Evolutionary conservation across 2,888 invertebrate genomes (phyloP), one percentile per base, ranked within the genome.

Genomic region (Sepiola atlantica): DNA sequence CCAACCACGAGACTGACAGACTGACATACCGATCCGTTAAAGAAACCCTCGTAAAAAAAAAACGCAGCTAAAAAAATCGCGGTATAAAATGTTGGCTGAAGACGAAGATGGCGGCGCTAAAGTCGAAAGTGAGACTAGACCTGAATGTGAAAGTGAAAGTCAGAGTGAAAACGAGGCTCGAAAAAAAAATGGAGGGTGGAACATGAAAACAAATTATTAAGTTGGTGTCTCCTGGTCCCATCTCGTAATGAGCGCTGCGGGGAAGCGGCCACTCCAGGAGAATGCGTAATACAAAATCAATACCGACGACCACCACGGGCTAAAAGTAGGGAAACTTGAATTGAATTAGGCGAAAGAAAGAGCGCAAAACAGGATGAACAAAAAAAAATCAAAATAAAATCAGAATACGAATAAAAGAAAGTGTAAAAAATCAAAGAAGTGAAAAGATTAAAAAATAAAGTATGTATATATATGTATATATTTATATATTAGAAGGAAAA

Each of bases 171-270:
- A 77, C 77, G 77, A 77, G 77, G 77, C n/a, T n/a, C n/a, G 77
- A 77, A 77, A 77, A 77, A 77, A 77, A 77, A 77, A 77, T 77
- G 77, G 77, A 77, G 77, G n/a, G n/a, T 77, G 77, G 77, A 32
- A 77, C 77, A 77, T 77, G 77, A 77, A 77, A 77, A 77, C 77
- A 77, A 77, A 77, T 77, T 77, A 77, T 77, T 77, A 77, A 77
- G 77, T 77, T 77, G 77, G 77, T 77, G 77, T 77, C 77, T 77
- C 77, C 77, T 77, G 77, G 77, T 77, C 77, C 77, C 77, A 77
- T 77, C 77, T 77, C 77, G 77, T 77, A 77, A 77, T 77, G 77
- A 77, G 77, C 77, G 77, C 77, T 77, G 77, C 77, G 77, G 77
- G 77, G 77, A 77, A 77, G 77, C 77, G 77, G 77, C n/a, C 77